Conservation (phyloP, 2,113 vertebrate genomes). For the Anolis carolinensis region DNA sequence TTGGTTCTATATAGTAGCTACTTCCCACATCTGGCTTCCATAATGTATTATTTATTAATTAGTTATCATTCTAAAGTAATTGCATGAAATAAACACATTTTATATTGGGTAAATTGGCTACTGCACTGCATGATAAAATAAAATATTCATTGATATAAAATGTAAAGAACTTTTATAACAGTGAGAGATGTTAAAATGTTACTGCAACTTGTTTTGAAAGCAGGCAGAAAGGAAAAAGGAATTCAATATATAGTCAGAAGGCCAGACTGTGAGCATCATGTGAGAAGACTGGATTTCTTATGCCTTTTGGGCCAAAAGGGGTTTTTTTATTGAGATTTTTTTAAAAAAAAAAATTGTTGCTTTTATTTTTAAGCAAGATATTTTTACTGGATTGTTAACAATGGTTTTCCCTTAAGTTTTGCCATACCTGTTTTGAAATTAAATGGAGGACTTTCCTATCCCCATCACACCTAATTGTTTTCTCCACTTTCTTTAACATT, state of each 20-base stretch:
- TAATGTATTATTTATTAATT: constrained; percentile 31
- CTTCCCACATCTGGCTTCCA: neutral
- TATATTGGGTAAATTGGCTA: constrained; percentile 24
- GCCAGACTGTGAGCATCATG: neutral
- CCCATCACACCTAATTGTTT: no score
- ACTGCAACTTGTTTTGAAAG: neutral
- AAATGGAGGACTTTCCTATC: no score
- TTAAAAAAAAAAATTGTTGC: no score
- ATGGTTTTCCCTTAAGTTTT: no score
- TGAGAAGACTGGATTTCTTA: neutral
- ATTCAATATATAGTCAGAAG: neutral
- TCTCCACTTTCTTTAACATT: no score
- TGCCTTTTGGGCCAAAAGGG: neutral
- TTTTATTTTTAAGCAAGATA: no score
- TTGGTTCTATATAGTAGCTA: neutral
- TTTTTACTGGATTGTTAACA: no score
- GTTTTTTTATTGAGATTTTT: no score
- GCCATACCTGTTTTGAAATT: no score
- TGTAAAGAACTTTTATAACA: constrained; percentile 8
- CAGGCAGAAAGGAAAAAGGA: neutral
- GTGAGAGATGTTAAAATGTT: neutral
- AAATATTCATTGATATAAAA: constrained; percentile 27
- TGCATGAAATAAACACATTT: constrained; percentile 19
- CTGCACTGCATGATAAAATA: constrained; percentile 16
- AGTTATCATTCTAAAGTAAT: constrained; percentile 25